Evolutionary conservation across 2,888 invertebrate species (phyloP), one percentile per base, ranked within the genome.

Genomic region (Seira sanloemensis): DNA sequence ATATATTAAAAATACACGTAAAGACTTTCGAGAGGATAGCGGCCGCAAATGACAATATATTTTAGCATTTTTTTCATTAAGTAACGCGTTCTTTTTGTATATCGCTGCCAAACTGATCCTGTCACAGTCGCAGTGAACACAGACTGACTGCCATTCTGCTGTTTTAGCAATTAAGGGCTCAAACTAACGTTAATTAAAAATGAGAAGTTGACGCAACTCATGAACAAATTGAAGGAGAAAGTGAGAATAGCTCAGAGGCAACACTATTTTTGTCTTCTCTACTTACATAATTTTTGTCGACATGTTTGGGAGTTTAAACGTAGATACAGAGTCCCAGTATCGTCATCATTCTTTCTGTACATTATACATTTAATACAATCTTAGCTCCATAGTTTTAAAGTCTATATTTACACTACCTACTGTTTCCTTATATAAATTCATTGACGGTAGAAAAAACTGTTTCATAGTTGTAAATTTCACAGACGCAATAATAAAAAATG

Each of bases 61-160:
- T 62, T 62, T 5, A 62, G 21, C 19, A 62, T 9, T 62, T 62
- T 58, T 58, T 62, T 62, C 62, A 62, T 62, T 21, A 21, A 19
- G 7, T 62, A n/a, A 62, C 7, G 62, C 21, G n/a, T 58, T 46
- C 50, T 50, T 54, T 72, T 54, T 54, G 62, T 62, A 62, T 62
- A 7, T 50, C 46, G 77, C 77, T 77, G 81, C 81, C 75, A n/a
- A 23, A 65, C 73, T 71, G 62, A 65, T 78, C 78, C 84, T 78
- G 5, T 74, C 78, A 84, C 84, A 84, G 84, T 84, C 84, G 78
- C 69, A 78, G 78, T 84, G 84, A 84, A 84, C 84, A 84, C 84
- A 84, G 84, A 84, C 84, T 84, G 78, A 78, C 84, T 84, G 84
- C 84, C 84, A 66, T 74, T 54, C 58, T 72, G 19, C 12, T 46